Percentiles rank a stretch among this genome's conserved stretches.
Conservation (phyloP, 2,888 invertebrate genomes). For the Slavum lentiscoides region DNA sequence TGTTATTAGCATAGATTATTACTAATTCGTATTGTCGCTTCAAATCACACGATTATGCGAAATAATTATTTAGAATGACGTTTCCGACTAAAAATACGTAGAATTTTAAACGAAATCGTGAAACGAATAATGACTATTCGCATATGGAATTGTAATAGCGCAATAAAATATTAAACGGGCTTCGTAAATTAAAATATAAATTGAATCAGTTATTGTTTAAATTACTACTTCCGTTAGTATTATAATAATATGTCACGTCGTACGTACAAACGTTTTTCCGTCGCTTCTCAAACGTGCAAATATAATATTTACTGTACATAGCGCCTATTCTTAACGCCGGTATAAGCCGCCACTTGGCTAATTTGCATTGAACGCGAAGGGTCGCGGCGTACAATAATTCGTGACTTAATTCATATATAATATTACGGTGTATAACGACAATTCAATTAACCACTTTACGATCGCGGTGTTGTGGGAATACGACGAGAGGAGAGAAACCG, state of each 20-base stretch:
- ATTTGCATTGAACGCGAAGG: constrained; percentile 39
- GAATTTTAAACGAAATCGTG: no score
- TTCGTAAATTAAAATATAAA: no score
- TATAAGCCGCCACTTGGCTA: constrained; percentile 39
- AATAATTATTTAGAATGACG: no score
- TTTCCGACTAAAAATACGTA: no score
- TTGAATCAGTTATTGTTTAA: no score
- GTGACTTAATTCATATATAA: constrained; percentile 20
- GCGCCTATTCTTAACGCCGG: constrained; percentile 8
- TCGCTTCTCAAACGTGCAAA: background rate
- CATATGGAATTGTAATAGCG: no score
- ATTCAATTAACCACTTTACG: constrained; percentile 47
- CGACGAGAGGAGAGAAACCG: constrained; percentile 5
- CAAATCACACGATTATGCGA: no score
- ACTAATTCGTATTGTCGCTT: background rate
- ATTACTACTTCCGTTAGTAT: no score
- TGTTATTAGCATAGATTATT: background rate
- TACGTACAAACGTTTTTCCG: background rate
- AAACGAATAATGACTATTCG: no score
- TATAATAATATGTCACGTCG: background rate
- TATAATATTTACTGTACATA: background rate
- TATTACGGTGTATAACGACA: constrained; percentile 35
- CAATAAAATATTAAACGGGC: no score
- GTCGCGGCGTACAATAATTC: constrained; percentile 17
- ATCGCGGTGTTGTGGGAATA: constrained; percentile 1